phyloP scores from a whole-genome alignment of 2,113 vertebrate species.

The Telmatochromis brichardi region DNA sequence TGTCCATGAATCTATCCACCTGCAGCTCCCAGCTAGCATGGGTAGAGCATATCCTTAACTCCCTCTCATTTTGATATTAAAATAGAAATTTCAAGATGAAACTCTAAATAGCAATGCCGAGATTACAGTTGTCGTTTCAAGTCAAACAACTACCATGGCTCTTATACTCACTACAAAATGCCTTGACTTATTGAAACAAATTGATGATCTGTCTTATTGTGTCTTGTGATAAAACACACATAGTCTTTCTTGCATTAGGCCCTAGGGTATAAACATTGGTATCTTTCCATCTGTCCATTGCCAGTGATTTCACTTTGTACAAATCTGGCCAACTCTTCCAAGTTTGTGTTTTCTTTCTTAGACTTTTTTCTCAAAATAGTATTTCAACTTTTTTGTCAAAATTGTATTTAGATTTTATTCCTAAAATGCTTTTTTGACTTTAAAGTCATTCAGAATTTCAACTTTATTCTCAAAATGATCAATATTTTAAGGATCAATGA shows the following conservation, averaged over 20 bases:
- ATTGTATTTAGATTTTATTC: not conserved
- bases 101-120: not conserved
- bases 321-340: not conserved
- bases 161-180: not conserved
- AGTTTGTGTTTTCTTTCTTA: not conserved
- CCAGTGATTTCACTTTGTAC: not conserved
- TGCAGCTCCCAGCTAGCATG: not conserved
- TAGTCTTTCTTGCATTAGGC: accelerated
- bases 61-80: not conserved
- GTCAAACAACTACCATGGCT: not conserved
- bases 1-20: not conserved
- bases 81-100: not conserved
- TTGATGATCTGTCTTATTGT: not conserved
- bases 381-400: not conserved
- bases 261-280: not conserved
- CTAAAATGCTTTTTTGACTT: not conserved
- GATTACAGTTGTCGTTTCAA: not conserved
- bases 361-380: not conserved
- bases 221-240: not conserved
- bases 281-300: not conserved
- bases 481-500: not conserved
- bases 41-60: not conserved
- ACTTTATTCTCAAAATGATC: not conserved
- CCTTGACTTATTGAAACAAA: not conserved
- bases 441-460: not conserved